Evolutionary conservation across 2,888 invertebrate species (phyloP).

Genomic region (Caenorhabditis angaria): DNA sequence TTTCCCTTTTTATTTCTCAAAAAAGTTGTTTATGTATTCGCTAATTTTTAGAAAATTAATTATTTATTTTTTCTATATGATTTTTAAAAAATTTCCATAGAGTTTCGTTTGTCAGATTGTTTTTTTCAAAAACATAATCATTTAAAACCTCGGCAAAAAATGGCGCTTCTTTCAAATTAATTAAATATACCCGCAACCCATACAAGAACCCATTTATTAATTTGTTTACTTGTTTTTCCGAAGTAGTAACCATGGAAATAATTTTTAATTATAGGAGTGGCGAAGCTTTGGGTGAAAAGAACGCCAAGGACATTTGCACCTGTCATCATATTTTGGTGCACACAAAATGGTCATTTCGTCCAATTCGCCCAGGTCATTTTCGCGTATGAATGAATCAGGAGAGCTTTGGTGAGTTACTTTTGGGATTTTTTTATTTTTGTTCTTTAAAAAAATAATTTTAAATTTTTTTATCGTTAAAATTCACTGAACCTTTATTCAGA

Average conservation of each 20-base stretch:
- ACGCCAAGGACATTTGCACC: constrained; percentile 21
- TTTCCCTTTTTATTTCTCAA: no score
- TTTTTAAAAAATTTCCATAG: no score
- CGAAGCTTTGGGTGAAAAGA: constrained; percentile 1
- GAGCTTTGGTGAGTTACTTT: constrained; percentile 19
- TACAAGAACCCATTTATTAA: no score
- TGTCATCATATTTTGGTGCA: constrained; percentile 27
- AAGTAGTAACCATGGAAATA: constrained; percentile 4
- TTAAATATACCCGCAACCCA: no score
- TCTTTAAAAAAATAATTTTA: background rate
- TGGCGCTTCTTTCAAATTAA: background rate
- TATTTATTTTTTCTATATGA: background rate
- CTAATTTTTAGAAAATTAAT: background rate
- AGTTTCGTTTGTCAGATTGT: no score
- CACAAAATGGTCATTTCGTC: background rate
- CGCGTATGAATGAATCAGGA: constrained; percentile 22
- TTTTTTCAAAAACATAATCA: no score
- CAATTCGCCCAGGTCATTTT: background rate
- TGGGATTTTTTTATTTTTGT: background rate
- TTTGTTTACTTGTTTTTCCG: background rate
- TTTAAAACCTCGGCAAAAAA: no score
- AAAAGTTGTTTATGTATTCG: background rate
- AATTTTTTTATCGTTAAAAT: no score
- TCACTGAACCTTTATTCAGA: no score
- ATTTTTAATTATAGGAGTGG: background rate